Evolutionary conservation across 2,113 vertebrate species (phyloP), one percentile per base, ranked within the genome.

Genomic region (Seriola dumerili): DNA sequence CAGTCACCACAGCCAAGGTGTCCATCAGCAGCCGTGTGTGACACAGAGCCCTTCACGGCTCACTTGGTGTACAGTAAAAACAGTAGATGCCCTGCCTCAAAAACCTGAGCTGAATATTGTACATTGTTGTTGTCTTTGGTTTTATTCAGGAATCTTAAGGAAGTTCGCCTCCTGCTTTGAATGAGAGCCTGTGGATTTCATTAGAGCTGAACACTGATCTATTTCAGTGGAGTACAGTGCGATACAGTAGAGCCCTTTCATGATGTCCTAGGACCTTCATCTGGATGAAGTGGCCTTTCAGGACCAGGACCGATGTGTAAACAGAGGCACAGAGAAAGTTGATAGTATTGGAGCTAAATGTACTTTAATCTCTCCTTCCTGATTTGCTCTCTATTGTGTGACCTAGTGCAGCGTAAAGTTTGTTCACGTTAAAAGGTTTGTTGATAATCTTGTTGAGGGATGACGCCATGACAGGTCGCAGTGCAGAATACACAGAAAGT

Each of bases 241-340:
- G 17, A 1, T 34, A 92, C 85, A 91, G 72, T 79, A 40, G 62
- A 81, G 75, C 68, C 55, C 87, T 90, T 91, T 91, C 91, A 91
- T 67, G 62, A 65, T 1, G 13, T 63, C 77, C 32, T 70, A 42
- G 69, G 72, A 85, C 79, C 83, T 73, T 86, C 57, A 86, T 86
- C 54, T 88, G 80, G 81, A 89, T 84, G 76, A 91, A 87, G 82
- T 25, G 67, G 85, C 81, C 78, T 86, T 91, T 91, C 80, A 87
- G 70, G 58, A 69, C 17, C 78, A 38, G 59, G n/a, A 23, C 29
- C 54, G 17, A 16, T n/a, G 57, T 55, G 75, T 84, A 66, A 89
- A 89, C 80, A 81, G 52, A 46, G 36, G 59, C 40, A 48, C 48
- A 4, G 16, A 42, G 72, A 80, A 80, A 85, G 72, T 14, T 38